Base-by-base conservation (phyloP, 2,888 invertebrate species). In the Synanthedon andrenaeformis region DNA sequence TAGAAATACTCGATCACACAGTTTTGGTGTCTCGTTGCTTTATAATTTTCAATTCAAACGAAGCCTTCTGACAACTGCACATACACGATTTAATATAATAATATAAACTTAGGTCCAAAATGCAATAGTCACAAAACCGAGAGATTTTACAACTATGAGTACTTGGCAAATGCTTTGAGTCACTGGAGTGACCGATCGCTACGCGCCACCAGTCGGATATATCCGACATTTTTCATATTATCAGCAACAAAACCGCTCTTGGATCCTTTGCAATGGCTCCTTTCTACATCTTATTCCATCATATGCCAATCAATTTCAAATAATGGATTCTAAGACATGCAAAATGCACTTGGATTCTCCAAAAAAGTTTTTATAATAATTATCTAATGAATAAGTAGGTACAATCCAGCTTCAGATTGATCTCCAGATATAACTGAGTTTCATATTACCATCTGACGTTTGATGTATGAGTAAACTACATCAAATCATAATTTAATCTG, bases 11-110 rank as follows among this genome's bases (percentile, higher is more conserved):
- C 72, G 67, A 75, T 79, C 76, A 77, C 77, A 76, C 78, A 59
- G 61, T 71, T 35, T 80, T 81, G 82, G 79, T 80, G 79, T 81
- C 66, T 69, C 73, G 66, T 74, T 61, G 70, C 76, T 70, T 69
- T 61, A 70, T 59, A 62, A 61, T 59, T 57, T 23, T 35, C 35
- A 35, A 2, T 35, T 54, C 49, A 35, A 52, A 56, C 41, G 59
- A 60, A 59, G 58, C 60, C 42, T 60, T 59, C 65, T 66, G 68
- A 63, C 67, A 67, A 64, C 67, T 72, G 74, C 68, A 71, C 45
- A 42, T 67, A 70, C 67, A 66, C 65, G 65, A 62, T 60, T 67
- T 55, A 60, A 62, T 69, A 71, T 64, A 58, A 65, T 67, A 72
- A 75, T 60, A 62, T 74, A 72, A 72, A 68, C 70, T 70, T 74